Conservation (phyloP, 1,140 invertebrate genomes). For the Drosophila yakuba region DNA sequence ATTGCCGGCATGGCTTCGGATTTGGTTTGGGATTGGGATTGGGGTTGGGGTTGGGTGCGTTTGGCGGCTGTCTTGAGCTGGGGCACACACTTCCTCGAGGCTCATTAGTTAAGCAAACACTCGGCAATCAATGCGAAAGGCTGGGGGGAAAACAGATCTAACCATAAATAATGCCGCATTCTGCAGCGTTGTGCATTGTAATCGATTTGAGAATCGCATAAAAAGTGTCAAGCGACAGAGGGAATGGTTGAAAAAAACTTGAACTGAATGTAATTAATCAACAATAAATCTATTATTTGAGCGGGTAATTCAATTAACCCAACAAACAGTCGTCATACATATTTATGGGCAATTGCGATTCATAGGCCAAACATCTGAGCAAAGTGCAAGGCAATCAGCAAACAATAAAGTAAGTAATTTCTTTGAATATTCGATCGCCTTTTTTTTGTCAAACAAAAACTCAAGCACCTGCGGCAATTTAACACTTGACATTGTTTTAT, state of each 20-base stretch:
- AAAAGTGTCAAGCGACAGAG: conserved; percentile 44
- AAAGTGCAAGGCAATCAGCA: conserved; percentile 47
- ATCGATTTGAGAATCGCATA: conserved; percentile 48
- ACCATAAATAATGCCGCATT: conserved; percentile 51
- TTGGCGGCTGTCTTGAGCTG: neutral
- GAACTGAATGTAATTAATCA: conserved; percentile 73
- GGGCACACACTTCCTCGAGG: conserved; percentile 47
- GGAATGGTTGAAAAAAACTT: conserved; percentile 18
- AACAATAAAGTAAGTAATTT: conserved; percentile 53
- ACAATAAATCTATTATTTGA: conserved; percentile 63
- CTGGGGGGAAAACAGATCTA: conserved; percentile 11
- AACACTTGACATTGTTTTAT: conserved; percentile 77
- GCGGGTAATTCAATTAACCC: conserved; percentile 55
- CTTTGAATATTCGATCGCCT: conserved; percentile 43
- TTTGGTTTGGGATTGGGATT: too few relatives aligned
- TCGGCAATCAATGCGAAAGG: neutral
- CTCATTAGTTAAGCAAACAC: conserved; percentile 57
- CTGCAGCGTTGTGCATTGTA: conserved; percentile 38
- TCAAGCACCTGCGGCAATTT: conserved; percentile 43
- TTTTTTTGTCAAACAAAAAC: conserved; percentile 4
- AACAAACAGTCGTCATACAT: conserved; percentile 56
- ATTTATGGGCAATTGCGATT: conserved; percentile 60
- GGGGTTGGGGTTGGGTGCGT: conserved; percentile 18
- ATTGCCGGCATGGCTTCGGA: neutral
- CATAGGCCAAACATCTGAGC: conserved; percentile 41